Evolutionary conservation across 1,140 invertebrate genomes (phyloP).

Genomic region (Carposina sasakii): DNA sequence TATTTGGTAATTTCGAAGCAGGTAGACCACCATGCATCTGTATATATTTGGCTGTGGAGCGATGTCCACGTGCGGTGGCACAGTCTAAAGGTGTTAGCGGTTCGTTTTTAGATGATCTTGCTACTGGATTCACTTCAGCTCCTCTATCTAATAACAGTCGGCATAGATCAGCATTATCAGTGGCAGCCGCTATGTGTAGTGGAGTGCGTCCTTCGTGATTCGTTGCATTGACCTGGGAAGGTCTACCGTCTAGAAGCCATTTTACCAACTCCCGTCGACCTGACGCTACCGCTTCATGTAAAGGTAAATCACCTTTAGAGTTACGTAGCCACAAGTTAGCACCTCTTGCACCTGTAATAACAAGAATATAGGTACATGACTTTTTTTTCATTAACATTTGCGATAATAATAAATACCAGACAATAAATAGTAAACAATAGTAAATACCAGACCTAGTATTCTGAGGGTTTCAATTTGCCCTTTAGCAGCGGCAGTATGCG

Average conservation of each 20-base stretch:
- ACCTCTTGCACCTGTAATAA: conserved; percentile 79
- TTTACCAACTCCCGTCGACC: conserved; percentile 89
- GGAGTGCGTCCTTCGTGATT: conserved; percentile 95
- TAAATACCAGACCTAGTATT: conserved; percentile 73
- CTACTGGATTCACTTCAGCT: conserved; percentile 87
- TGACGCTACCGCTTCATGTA: conserved; percentile 96
- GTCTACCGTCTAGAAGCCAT: conserved; percentile 88
- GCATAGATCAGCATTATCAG: conserved; percentile 95
- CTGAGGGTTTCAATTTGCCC: conserved; percentile 84
- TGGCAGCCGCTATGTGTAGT: conserved; percentile 94
- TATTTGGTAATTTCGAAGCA: conserved; percentile 77
- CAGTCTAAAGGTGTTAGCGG: conserved; percentile 93
- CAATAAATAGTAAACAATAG: too few species aligned
- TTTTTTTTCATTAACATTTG: background rate
- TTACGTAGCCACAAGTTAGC: conserved; percentile 95
- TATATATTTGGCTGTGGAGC: conserved; percentile 93
- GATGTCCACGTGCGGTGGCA: conserved; percentile 87
- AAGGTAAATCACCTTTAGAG: conserved; percentile 89
- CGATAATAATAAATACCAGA: background rate
- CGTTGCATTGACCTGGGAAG: conserved; percentile 88
- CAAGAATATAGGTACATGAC: background rate
- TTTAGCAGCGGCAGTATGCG: conserved; percentile 94
- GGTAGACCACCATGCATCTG: conserved; percentile 92
- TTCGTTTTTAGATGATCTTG: conserved; percentile 86
- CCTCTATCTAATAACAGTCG: conserved; percentile 88